Evolutionary conservation across 1,140 invertebrate genomes (phyloP), one percentile per base, ranked within the genome.

Genomic region (Aporrectodea caliginosa): DNA sequence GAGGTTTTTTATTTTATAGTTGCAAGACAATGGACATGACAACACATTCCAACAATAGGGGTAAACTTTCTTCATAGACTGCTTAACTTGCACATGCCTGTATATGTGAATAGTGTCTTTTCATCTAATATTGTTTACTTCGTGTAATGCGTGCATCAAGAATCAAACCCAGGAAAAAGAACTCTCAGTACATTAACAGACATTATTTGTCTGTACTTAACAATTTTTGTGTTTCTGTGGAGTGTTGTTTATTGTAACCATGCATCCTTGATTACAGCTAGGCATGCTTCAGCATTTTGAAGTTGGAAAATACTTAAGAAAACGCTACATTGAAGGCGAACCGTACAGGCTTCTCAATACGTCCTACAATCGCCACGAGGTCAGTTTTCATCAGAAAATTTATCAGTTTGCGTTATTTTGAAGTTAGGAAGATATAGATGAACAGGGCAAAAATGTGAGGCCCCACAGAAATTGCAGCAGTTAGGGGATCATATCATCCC

Each of bases 261-360:
- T 58, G 43, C 22, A 22, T 76, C 43, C 2, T 76, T 76, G 12
- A 1, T 69, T 79, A 33, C 73, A 79, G 79, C 27, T 32, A 30
- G 79, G 79, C 16, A 79, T 75, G 73, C 73, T 33, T 16, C 79
- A 79, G 69, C 79, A 79, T 32, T 79, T 58, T 76, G 68, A 77
- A 32, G 33, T 79, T 33, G 79, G 79, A 31, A 73, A 79, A 32
- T 79, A 35, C 69, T 69, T 79, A 22, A 73, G 79, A 31, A 29
- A 70, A 58, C 34, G 73, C 16, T 79, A 79, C 68, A 77, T 79
- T 27, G 16, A 43, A 0, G 32, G 35, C 14, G 6, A 35, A 43
- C 16, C 33, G 33, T 35, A 79, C 33, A 73, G 31, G 29, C 78
- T 79, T 6, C 69, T 79, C 34, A 79, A 79, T 73, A n/a, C 70